These are phyloP conservation scores for Castor canadensis DNA, from an alignment of 2,113 vertebrate species.

Conservation along the genomic window DNA sequence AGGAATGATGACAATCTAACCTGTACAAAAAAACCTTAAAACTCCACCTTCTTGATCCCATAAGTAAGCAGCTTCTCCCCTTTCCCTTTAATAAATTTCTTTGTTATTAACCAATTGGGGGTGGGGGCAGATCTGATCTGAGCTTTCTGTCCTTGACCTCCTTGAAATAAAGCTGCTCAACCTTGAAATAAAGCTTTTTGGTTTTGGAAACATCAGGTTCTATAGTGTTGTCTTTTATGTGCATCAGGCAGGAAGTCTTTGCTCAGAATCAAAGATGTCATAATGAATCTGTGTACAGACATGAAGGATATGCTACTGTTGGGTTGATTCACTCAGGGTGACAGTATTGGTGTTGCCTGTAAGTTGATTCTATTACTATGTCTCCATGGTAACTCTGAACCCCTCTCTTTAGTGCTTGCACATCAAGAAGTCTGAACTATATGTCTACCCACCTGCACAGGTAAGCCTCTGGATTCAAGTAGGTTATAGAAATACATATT, in stretches of 20 bases:
- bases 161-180: background rate
- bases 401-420: background rate
- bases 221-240: background rate
- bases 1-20: background rate
- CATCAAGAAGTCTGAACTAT: background rate
- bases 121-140: too few relatives aligned
- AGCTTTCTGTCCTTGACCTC: background rate
- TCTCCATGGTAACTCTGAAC: background rate
- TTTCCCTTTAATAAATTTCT: background rate
- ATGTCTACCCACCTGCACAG: background rate
- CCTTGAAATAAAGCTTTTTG: background rate
- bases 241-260: background rate
- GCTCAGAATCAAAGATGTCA: background rate
- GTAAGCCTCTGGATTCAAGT: background rate
- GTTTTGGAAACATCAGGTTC: background rate
- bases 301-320: background rate
- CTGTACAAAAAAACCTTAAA: background rate
- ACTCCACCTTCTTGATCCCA: background rate
- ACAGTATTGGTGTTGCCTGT: background rate
- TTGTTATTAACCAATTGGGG: background rate
- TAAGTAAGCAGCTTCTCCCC: background rate
- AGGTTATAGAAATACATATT: background rate
- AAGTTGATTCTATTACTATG: background rate
- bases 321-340: background rate
- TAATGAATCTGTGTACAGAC: background rate